phyloP scores from a whole-genome alignment of 2,113 vertebrate genomes.

The Sinocyclocheilus grahami region DNA sequence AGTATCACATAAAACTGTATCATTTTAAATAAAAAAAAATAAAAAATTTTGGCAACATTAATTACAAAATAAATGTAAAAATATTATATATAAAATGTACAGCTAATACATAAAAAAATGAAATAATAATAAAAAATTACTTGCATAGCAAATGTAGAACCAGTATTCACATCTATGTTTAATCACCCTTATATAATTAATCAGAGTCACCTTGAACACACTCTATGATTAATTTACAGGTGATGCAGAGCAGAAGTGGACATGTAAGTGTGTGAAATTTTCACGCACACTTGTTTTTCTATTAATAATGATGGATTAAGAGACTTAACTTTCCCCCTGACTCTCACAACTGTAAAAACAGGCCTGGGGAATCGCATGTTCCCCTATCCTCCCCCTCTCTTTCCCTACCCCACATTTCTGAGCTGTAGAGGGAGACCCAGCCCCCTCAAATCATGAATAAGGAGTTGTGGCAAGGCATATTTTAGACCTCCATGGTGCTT shows the following conservation, averaged over 20 bases:
- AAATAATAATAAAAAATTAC: background rate
- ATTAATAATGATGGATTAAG: conserved; percentile 76
- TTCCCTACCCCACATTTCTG: conserved; percentile 23
- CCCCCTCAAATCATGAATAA: conserved; percentile 62
- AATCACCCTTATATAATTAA: conserved; percentile 14
- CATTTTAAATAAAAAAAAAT: too few species aligned
- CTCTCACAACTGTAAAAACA: conserved; percentile 78
- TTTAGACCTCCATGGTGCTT: conserved; percentile 58
- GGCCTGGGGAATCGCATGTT: conserved; percentile 60
- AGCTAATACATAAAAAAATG: background rate
- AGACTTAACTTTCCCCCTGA: conserved; percentile 71
- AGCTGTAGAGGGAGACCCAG: conserved; percentile 16
- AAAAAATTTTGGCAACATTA: too few species aligned
- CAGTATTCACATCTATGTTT: background rate
- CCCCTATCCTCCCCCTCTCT: conserved; percentile 40
- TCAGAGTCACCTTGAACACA: background rate
- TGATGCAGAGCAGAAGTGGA: conserved; percentile 47
- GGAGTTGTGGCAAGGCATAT: conserved; percentile 71
- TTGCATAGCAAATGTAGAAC: background rate
- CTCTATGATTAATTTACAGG: conserved; percentile 16
- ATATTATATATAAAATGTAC: too few species aligned
- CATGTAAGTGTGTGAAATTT: conserved; percentile 65
- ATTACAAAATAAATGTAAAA: too few species aligned
- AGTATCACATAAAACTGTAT: background rate
- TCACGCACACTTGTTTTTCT: conserved; percentile 67